Percentiles rank a stretch among this genome's conserved stretches.
Conservation (phyloP, 2,797 vertebrate species). For the Apodemus agrarius region DNA sequence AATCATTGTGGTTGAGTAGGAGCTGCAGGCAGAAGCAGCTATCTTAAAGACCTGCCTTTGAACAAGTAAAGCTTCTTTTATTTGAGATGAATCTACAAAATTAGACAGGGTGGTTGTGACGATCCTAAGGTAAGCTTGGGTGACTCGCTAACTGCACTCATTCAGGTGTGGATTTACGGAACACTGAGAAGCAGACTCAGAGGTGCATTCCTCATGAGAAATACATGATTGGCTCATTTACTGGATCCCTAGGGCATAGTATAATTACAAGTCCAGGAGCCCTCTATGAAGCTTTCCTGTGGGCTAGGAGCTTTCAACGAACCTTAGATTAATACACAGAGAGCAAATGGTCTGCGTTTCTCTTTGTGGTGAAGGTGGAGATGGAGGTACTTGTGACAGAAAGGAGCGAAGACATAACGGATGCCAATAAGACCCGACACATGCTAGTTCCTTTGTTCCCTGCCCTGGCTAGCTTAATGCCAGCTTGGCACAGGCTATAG, state of each 20-base stretch:
- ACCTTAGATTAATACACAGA: constrained; percentile 21
- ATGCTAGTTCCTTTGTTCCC: background rate
- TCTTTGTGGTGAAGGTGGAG: constrained; percentile 84
- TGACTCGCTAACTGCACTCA: background rate
- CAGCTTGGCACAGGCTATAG: background rate
- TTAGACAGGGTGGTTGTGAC: constrained; percentile 94
- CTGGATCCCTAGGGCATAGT: background rate
- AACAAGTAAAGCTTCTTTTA: constrained; percentile 92
- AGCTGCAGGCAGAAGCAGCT: constrained; percentile 90
- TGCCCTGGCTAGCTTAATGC: background rate
- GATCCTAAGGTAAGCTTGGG: constrained; percentile 90
- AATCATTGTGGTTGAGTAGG: constrained; percentile 88
- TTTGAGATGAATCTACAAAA: constrained; percentile 93
- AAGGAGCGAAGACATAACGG: constrained; percentile 92
- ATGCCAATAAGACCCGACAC: constrained; percentile 86
- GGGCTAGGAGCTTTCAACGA: constrained; percentile 59
- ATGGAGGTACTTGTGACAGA: constrained; percentile 93
- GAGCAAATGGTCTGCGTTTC: constrained; percentile 58
- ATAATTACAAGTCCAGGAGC: constrained; percentile 35
- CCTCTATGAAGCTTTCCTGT: background rate
- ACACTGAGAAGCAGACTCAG: background rate
- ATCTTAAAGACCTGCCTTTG: constrained; percentile 90
- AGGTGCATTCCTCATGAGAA: background rate
- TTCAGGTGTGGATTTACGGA: background rate
- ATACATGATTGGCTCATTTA: constrained; percentile 23